phyloP scores from a whole-genome alignment of 1,140 invertebrate genomes.

The Euschistus heros region DNA sequence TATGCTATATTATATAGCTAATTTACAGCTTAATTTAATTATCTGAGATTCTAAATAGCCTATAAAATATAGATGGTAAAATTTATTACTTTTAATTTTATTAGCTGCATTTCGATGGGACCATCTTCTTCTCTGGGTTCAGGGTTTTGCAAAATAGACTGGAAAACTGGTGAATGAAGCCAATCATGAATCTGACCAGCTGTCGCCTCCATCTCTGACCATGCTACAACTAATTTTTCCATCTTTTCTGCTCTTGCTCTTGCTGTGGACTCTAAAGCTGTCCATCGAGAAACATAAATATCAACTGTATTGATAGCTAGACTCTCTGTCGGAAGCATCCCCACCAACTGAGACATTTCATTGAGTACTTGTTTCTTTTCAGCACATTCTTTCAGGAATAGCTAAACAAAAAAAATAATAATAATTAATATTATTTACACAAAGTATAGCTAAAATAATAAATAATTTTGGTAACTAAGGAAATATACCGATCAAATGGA shows the following conservation, averaged over 20 bases:
- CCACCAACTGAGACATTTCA: slow-evolving; percentile 56
- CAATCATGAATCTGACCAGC: slow-evolving; percentile 58
- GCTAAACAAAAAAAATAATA: slow-evolving; percentile 29
- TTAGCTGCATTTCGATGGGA: slow-evolving; percentile 55
- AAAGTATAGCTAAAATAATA: too few species aligned
- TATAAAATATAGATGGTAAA: slow-evolving; percentile 12
- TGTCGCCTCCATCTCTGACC: slow-evolving; percentile 67
- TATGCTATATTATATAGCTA: too few species aligned
- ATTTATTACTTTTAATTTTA: slow-evolving; percentile 45
- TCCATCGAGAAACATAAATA: slow-evolving; percentile 66
- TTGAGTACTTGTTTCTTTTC: slow-evolving; percentile 43
- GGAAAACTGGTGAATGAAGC: slow-evolving; percentile 50
- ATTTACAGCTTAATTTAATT: too few species aligned
- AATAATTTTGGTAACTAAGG: too few species aligned
- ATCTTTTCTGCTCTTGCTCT: slow-evolving; percentile 61
- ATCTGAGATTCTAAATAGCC: background rate
- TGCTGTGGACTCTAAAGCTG: slow-evolving; percentile 58
- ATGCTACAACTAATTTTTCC: slow-evolving; percentile 65
- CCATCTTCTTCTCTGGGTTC: slow-evolving; percentile 2
- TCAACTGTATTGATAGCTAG: slow-evolving; percentile 66
- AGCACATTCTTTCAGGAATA: slow-evolving; percentile 41
- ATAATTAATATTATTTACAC: too few species aligned
- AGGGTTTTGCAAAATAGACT: slow-evolving; percentile 37
- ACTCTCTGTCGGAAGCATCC: slow-evolving; percentile 58
- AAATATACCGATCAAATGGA: too few species aligned